phyloP scores from a whole-genome alignment of 2,797 vertebrate species.

The Halcyon smyrnensis region DNA sequence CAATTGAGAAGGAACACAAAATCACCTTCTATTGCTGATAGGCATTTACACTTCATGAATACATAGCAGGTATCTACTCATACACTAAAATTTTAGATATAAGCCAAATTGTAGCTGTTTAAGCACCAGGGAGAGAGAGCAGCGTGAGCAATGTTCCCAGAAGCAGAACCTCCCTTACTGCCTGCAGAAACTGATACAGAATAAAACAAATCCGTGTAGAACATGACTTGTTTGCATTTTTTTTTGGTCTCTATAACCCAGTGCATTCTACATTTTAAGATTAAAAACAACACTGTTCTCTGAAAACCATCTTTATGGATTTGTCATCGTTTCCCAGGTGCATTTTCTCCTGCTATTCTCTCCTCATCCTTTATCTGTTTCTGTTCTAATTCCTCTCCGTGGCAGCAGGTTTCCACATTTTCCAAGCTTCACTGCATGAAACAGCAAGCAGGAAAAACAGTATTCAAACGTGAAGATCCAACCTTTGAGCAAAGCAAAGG shows the following conservation, averaged over 20 bases:
- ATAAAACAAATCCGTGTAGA: background rate
- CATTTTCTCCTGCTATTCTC: background rate
- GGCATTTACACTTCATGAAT: background rate
- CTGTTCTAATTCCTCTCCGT: background rate
- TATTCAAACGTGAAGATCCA: background rate
- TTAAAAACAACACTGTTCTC: background rate
- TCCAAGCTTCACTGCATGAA: background rate
- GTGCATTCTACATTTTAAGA: background rate
- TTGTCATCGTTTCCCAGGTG: background rate
- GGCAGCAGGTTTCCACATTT: background rate
- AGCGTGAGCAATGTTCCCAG: rapidly evolving
- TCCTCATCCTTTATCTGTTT: background rate
- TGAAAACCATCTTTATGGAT: background rate
- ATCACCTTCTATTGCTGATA: background rate
- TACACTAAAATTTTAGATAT: background rate
- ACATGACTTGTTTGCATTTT: background rate
- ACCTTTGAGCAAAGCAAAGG: background rate
- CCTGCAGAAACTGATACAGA: rapidly evolving
- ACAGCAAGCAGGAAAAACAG: background rate
- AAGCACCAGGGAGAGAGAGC: background rate
- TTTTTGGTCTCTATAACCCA: background rate
- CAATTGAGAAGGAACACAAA: background rate
- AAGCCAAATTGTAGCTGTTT: background rate
- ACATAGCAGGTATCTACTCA: background rate
- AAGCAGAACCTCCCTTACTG: background rate